Base-by-base conservation (phyloP, 2,113 vertebrate species). In the Lagopus muta region DNA sequence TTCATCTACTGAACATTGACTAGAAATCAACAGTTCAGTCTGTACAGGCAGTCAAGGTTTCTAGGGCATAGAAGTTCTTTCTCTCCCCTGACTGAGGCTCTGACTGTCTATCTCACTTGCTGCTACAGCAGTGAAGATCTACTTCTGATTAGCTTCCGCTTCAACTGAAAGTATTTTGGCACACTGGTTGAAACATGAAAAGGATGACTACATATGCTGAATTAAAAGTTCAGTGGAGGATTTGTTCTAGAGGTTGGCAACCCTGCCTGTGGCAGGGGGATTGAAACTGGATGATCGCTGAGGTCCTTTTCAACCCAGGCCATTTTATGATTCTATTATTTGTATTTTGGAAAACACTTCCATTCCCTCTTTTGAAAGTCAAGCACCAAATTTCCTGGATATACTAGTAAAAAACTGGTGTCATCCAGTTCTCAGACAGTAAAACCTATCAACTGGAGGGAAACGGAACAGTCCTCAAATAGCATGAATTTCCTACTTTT, bases 31-130 rank as follows among this genome's bases (percentile, higher is more conserved):
- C 8, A 62, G 45, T 43, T 8, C 73, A 72, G 34, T 50, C 66
- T 58, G 5, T 32, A 40, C 12, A 62, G 67, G 40, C 5, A 21
- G 40, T 6, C 11, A 43, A 27, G 1, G 4, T 61, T 92, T 92
- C 20, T 40, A 55, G 19, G 2, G 16, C 34, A 74, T 13, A 74
- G 27, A 42, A 50, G 9, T 13, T 36, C 45, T 38, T 54, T 27
- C 42, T 8, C 18, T 85, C 15, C 47, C 12, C 25, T 30, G 48
- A 25, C 0, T 0, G 0, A 82, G 54, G 60, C 7, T 14, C 28
- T 2, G 5, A 9, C 54, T 6, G 6, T 11, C 22, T 11, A 22
- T 27, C 43, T 42, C 67, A 50, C 66, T 9, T 14, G 45, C 30
- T 66, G 66, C 58, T 61, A 61, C 19, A 72, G 58, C 0, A 0